Evolutionary conservation across 2,113 vertebrate genomes (phyloP), one percentile per base, ranked within the genome.

Genomic region (Seriola quinqueradiata): DNA sequence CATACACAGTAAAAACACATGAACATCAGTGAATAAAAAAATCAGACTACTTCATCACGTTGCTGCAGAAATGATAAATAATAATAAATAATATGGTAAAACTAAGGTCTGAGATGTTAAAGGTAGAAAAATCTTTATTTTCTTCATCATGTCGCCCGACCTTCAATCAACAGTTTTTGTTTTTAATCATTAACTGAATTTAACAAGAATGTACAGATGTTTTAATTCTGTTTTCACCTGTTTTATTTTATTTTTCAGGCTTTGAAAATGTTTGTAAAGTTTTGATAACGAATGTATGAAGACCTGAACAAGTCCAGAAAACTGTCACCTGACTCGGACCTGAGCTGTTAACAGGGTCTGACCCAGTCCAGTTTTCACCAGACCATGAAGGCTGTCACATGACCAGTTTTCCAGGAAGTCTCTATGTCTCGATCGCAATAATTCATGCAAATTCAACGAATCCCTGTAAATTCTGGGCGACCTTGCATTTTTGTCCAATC

Each of bases 201-300:
- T 59, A 44, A 46, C 7, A 32, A 42, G 7, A 40, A 40, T 60
- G 66, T 77, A 17, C 19, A 55, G 52, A 44, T 48, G 61, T 72
- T 79, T 67, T 3, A 34, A 60, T 36, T 77, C 64, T 80, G 40
- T 83, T 86, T 28, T 88, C 76, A 89, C 78, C 23, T 73, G 58
- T 89, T 70, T 84, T 38, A 5, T 78, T 78, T 82, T 82, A 32
- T 87, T 87, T 86, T 88, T 83, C 79, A 90, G 82, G 77, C 11
- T 81, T 40, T 82, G 28, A 70, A 46, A 82, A 54, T 79, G 61
- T 77, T 67, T 91, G 81, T 92, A 85, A 79, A 65, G 40, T 9
- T 75, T 73, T 60, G n/a, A 68, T 34, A 28, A 58, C 9, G 19
- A 84, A 34, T 82, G 65, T 85, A 4, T 69, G n/a, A 71, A 25